phyloP scores from a whole-genome alignment of 92 coral and sea anemone species.

The Palythoa heliodiscus region DNA sequence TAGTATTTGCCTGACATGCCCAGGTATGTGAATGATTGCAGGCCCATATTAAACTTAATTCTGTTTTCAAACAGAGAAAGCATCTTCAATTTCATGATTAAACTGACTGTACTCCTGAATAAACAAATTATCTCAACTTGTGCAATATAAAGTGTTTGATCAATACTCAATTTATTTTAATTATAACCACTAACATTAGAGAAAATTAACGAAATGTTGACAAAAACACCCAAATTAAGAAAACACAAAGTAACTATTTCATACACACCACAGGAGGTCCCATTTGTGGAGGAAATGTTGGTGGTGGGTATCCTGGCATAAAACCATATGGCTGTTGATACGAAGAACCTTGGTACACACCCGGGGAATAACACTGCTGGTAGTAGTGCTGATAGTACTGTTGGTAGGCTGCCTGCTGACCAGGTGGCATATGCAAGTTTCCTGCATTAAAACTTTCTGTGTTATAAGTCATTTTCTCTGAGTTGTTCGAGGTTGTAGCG shows the following conservation, averaged over 20 bases:
- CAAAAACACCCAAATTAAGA: background rate
- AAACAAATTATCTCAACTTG: too few species aligned
- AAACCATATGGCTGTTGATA: conserved; percentile 47
- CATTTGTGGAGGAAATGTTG: conserved; percentile 9
- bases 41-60: too few species aligned
- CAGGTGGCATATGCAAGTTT: conserved; percentile 36
- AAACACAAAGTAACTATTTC: background rate
- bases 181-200: too few species aligned
- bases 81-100: too few species aligned
- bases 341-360: conserved; percentile 44
- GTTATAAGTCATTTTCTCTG: conserved; percentile 39
- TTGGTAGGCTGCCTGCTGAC: conserved; percentile 53
- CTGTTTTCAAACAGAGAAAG: too few species aligned
- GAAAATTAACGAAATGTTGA: background rate
- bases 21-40: too few species aligned
- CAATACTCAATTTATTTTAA: too few species aligned
- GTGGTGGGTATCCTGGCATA: conserved; percentile 58
- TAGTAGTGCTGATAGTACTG: conserved; percentile 78
- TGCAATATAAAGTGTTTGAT: too few species aligned
- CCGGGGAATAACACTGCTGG: conserved; percentile 47
- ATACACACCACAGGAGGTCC: conserved; percentile 18
- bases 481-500: conserved; percentile 52
- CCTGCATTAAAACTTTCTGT: conserved; percentile 30
- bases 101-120: too few species aligned
- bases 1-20: too few species aligned